Conservation (phyloP, 2,113 vertebrate species). For the Theristicus caerulescens region DNA sequence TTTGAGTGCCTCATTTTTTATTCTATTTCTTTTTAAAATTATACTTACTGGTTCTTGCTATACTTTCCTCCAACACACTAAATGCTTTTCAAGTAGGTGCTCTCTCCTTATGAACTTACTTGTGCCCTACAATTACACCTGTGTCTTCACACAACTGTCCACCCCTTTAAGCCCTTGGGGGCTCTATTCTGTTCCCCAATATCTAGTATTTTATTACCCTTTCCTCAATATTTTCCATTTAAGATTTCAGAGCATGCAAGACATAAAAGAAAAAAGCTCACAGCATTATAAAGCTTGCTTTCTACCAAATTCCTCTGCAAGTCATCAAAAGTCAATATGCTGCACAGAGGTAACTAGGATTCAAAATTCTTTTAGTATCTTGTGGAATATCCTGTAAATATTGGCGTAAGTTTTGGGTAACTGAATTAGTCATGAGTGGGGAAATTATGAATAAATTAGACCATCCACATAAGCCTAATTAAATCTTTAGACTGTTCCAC, state of each 20-base stretch:
- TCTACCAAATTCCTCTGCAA: not conserved
- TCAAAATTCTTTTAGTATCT: not conserved
- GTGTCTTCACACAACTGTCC: not conserved
- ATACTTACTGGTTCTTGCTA: not conserved
- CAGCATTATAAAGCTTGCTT: not conserved
- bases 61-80: not conserved
- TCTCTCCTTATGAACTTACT: not conserved
- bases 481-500: not conserved
- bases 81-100: not conserved
- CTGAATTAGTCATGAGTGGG: not conserved
- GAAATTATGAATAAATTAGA: not conserved
- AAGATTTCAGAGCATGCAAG: not conserved
- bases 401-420: not conserved
- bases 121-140: not conserved
- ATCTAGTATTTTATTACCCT: not conserved
- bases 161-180: not conserved
- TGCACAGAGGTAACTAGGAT: not conserved
- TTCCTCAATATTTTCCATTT: not conserved
- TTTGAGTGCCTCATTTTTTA: not conserved
- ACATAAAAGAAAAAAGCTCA: not conserved
- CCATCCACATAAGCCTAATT: not conserved
- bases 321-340: not conserved
- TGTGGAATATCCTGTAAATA: not conserved
- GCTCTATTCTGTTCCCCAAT: not conserved
- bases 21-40: not conserved